phyloP scores from a whole-genome alignment of 2,797 vertebrate genomes.

The Falco rusticolus region DNA sequence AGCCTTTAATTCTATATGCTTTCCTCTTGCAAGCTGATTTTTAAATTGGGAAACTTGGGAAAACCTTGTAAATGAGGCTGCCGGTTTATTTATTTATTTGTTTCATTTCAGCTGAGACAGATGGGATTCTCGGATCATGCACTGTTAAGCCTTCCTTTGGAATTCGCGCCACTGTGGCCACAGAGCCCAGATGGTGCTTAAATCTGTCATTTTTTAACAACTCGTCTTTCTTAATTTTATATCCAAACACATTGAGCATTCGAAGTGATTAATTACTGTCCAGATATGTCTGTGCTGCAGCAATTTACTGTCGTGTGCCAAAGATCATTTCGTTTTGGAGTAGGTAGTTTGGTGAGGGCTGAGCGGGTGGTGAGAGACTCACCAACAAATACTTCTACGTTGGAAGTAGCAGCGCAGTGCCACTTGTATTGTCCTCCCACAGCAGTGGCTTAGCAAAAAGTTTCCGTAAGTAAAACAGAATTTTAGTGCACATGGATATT shows the following conservation, averaged over 20 bases:
- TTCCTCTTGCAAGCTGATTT: conserved; percentile 1
- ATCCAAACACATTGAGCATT: conserved; percentile 79
- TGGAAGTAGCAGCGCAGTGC: neutral
- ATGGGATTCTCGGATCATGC: conserved; percentile 84
- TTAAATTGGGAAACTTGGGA: conserved; percentile 55
- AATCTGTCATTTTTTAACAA: conserved; percentile 85
- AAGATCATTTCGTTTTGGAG: conserved; percentile 45
- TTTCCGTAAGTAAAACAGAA: neutral
- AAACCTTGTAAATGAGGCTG: conserved; percentile 56
- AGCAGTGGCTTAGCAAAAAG: neutral
- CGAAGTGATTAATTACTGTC: conserved; percentile 81
- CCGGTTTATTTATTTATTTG: conserved; percentile 70
- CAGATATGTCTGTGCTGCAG: conserved; percentile 73
- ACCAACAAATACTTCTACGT: neutral
- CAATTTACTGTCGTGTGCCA: conserved; percentile 25
- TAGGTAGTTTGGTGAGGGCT: conserved; percentile 18
- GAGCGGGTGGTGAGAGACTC: neutral
- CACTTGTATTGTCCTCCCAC: neutral
- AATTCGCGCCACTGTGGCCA: conserved; percentile 82
- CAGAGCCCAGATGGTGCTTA: conserved; percentile 83
- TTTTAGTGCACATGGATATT: neutral
- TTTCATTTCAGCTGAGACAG: conserved; percentile 79
- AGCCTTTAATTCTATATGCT: neutral
- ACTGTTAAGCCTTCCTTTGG: conserved; percentile 84
- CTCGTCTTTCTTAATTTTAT: conserved; percentile 82